Conservation (phyloP, 1,140 invertebrate species). For the Limonius californicus region DNA sequence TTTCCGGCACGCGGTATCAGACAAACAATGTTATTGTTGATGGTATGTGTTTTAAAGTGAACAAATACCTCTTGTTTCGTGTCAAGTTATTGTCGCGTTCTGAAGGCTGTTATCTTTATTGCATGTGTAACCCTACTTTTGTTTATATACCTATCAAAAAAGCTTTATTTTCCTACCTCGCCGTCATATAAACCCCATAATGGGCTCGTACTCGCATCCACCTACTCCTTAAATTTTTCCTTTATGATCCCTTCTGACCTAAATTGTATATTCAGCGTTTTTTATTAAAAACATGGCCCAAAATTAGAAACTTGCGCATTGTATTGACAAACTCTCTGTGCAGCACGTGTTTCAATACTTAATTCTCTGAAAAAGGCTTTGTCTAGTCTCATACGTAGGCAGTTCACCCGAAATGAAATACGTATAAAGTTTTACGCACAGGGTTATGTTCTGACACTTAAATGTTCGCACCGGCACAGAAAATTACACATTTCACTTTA, state of each 20-base stretch:
- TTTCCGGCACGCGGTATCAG: slow-evolving; percentile 2
- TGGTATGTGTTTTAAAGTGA: slow-evolving; percentile 1
- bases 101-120: not conserved
- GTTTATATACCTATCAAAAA: not conserved
- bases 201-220: not conserved
- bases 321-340: too few relatives aligned
- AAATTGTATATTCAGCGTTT: not conserved
- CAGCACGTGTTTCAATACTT: too few relatives aligned
- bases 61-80: not conserved
- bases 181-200: not conserved
- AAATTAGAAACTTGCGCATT: too few relatives aligned
- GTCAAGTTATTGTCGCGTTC: not conserved
- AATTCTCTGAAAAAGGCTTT: too few relatives aligned
- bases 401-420: too few relatives aligned
- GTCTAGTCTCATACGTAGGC: too few relatives aligned
- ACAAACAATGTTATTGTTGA: slow-evolving; percentile 1
- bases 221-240: not conserved
- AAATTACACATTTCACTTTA: too few relatives aligned
- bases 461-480: too few relatives aligned
- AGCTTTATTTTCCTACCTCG: not conserved
- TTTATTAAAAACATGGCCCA: too few relatives aligned
- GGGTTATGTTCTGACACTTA: too few relatives aligned
- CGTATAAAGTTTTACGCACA: too few relatives aligned
- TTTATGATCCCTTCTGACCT: not conserved
- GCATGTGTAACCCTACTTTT: not conserved